These are phyloP conservation scores for Uropsilus gracilis DNA, from an alignment of 2,113 vertebrate species.

Conservation along the genomic window DNA sequence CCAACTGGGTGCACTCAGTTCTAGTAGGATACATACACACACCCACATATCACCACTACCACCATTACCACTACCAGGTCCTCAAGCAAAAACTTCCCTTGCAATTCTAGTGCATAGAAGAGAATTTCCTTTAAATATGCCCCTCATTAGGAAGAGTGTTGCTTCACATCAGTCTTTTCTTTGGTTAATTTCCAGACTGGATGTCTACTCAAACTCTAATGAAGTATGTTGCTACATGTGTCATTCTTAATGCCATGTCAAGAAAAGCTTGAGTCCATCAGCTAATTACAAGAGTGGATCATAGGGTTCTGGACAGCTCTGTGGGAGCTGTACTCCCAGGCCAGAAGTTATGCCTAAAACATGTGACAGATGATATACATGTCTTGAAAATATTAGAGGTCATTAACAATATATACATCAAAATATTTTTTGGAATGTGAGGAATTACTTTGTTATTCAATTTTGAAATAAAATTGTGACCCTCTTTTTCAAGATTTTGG, in stretches of 20 bases:
- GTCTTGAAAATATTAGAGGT: neutral
- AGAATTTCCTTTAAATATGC: neutral
- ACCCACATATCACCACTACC: neutral
- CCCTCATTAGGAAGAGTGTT: neutral
- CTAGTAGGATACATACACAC: neutral
- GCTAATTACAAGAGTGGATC: neutral
- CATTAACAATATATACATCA: neutral
- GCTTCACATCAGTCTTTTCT: neutral
- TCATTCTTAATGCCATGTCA: neutral
- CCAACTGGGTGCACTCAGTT: neutral
- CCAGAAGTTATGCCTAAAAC: neutral
- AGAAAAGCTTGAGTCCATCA: neutral
- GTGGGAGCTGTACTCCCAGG: neutral
- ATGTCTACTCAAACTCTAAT: neutral
- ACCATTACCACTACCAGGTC: neutral
- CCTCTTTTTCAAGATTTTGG: neutral
- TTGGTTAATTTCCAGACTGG: neutral
- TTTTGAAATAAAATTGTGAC: constrained; percentile 5
- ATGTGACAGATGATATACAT: neutral
- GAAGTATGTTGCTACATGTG: neutral
- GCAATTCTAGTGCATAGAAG: neutral
- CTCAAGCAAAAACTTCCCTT: neutral
- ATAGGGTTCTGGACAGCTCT: neutral
- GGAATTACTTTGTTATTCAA: neutral
- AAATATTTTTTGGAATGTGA: neutral